A percentile compares a stretch with the other conserved stretches of the same genome.
Evolutionary conservation across 1,140 invertebrate species (phyloP).

Genomic region (Octopus bimaculoides): DNA sequence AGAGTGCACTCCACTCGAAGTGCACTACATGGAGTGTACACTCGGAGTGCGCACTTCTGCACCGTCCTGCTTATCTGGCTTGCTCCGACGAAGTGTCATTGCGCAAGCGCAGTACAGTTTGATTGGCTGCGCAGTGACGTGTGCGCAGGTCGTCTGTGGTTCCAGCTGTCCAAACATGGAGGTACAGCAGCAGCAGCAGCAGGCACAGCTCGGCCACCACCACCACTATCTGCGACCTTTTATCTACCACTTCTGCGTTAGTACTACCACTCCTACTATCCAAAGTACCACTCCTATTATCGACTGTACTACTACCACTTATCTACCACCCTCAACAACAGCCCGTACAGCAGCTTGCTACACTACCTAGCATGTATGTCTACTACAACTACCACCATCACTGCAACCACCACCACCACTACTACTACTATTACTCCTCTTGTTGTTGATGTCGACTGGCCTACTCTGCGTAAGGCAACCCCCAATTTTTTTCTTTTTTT

Average conservation of each 20-base stretch:
- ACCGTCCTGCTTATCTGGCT: not conserved
- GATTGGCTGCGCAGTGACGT: conserved; percentile 6
- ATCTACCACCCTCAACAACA: not conserved
- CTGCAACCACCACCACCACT: no score
- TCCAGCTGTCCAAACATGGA: conserved; percentile 10
- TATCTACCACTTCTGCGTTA: not conserved
- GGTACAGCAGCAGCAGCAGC: conserved; percentile 3
- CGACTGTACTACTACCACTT: conserved; percentile 1
- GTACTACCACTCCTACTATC: conserved; percentile 8
- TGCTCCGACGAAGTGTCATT: not conserved
- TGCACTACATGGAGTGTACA: no score
- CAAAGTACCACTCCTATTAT: not conserved
- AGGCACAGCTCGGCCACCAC: not conserved
- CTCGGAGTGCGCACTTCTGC: not conserved
- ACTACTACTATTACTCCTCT: not conserved
- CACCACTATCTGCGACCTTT: not conserved
- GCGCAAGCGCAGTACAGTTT: not conserved
- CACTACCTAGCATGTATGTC: no score
- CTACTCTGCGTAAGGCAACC: not conserved
- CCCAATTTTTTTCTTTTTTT: conserved; percentile 16
- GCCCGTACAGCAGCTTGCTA: not conserved
- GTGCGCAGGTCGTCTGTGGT: not conserved
- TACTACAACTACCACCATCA: no score
- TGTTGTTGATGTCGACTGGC: not conserved
- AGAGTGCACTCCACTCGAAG: no score